A percentile compares a stretch with the other conserved stretches of the same genome.
phyloP scores from a whole-genome alignment of 23 tunicate genomes.

The Pegea sp. region DNA sequence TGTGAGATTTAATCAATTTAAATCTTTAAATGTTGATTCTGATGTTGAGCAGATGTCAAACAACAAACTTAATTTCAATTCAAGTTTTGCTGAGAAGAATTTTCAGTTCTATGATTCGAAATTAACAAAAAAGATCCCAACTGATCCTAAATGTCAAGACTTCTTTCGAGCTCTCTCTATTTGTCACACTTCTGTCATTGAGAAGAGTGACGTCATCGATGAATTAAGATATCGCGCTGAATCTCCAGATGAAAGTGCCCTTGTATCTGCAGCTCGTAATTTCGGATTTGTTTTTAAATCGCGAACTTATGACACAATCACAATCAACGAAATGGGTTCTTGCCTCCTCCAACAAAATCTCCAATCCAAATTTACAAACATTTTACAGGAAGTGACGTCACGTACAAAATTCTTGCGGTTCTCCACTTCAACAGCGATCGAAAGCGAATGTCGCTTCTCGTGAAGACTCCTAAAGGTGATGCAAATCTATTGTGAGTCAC shows the following conservation, averaged over 20 bases:
- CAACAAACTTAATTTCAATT: too few species aligned
- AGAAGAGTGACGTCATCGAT: conserved; percentile 37
- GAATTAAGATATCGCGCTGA: conserved; percentile 64
- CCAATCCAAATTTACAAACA: background rate
- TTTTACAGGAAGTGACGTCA: conserved; percentile 30
- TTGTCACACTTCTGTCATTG: conserved; percentile 88
- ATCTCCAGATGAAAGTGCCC: conserved; percentile 96
- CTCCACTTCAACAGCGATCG: conserved; percentile 82
- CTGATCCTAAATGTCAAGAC: conserved; percentile 14
- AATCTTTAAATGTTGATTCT: too few species aligned
- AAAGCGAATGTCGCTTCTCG: conserved; percentile 90
- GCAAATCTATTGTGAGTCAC: too few species aligned
- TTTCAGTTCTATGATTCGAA: conserved; percentile 52
- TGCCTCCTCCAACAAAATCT: background rate
- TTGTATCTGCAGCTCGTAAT: conserved; percentile 88
- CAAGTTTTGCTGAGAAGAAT: conserved; percentile 26
- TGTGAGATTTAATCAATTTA: too few species aligned
- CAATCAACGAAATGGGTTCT: conserved; percentile 65
- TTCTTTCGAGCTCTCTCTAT: conserved; percentile 58
- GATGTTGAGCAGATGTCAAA: too few species aligned
- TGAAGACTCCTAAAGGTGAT: conserved; percentile 19
- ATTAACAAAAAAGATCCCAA: conserved; percentile 24
- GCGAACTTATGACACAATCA: conserved; percentile 65
- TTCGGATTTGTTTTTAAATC: conserved; percentile 91
- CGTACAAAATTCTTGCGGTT: conserved; percentile 49